phyloP scores from a whole-genome alignment of 1,140 invertebrate species.

The Drosophila erecta region DNA sequence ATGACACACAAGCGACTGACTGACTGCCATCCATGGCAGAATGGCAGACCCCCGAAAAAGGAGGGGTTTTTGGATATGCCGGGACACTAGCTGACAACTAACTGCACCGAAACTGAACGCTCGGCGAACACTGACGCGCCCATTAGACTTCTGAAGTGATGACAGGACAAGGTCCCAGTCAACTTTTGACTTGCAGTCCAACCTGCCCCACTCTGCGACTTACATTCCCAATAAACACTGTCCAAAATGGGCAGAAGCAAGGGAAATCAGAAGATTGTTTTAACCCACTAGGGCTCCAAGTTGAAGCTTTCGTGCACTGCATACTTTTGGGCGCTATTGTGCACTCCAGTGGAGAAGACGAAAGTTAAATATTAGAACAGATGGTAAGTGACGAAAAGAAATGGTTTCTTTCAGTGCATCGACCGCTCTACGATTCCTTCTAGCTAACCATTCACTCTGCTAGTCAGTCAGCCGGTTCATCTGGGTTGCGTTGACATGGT shows the following conservation, averaged over 20 bases:
- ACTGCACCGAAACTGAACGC: slow-evolving; percentile 59
- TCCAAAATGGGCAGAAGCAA: neutral
- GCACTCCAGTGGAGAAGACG: too few species aligned
- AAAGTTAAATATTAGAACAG: too few species aligned
- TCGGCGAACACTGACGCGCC: slow-evolving; percentile 36
- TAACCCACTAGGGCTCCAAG: too few species aligned
- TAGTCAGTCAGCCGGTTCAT: slow-evolving; percentile 28
- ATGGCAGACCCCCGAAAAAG: neutral
- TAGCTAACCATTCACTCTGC: slow-evolving; percentile 25
- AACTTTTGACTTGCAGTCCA: slow-evolving; percentile 31
- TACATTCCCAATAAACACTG: slow-evolving; percentile 6
- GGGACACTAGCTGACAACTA: slow-evolving; percentile 42
- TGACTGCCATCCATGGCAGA: slow-evolving; percentile 7
- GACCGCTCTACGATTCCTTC: slow-evolving; percentile 13
- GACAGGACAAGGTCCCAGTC: slow-evolving; percentile 53
- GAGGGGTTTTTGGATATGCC: neutral
- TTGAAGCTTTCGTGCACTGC: neutral
- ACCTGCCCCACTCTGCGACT: slow-evolving; percentile 3
- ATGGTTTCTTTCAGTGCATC: neutral
- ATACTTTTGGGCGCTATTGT: neutral
- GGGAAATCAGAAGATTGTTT: too few species aligned
- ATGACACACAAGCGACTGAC: slow-evolving; percentile 50
- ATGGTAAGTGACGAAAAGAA: too few species aligned
- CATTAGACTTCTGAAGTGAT: slow-evolving; percentile 60
- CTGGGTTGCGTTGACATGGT: slow-evolving; percentile 50